Percentiles rank a stretch among this genome's conserved stretches.
phyloP scores from a whole-genome alignment of 2,113 vertebrate species.

The Gobiocypris rarus region DNA sequence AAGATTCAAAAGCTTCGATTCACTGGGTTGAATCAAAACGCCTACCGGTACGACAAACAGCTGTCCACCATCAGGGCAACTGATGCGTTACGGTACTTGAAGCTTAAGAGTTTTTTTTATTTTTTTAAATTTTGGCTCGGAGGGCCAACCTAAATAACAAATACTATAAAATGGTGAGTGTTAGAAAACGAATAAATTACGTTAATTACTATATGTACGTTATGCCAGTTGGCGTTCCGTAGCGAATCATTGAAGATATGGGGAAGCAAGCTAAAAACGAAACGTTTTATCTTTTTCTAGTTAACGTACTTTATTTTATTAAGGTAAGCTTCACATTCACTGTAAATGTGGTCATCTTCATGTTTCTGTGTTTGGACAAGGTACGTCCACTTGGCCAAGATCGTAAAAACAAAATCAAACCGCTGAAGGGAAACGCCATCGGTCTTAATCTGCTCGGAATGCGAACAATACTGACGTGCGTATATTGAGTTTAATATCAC shows the following conservation, averaged over 20 bases:
- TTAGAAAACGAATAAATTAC: not conserved
- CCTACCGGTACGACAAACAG: not conserved
- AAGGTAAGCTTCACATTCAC: not conserved
- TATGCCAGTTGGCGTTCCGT: not conserved
- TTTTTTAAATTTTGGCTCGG: not conserved
- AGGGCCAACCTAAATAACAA: not conserved
- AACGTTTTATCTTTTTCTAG: not conserved
- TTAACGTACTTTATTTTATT: not conserved
- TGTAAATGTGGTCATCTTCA: not conserved
- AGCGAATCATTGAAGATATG: not conserved
- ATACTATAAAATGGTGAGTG: conserved; percentile 17
- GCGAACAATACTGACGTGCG: not conserved
- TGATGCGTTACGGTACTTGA: not conserved
- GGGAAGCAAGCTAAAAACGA: not conserved
- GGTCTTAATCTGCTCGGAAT: not conserved
- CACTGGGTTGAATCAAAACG: not conserved
- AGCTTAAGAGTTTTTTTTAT: not conserved
- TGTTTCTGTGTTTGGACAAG: not conserved
- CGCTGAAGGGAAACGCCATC: not conserved
- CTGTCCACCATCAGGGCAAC: not conserved
- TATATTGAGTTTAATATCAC: not conserved
- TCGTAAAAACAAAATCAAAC: conserved; percentile 14
- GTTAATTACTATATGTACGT: not conserved
- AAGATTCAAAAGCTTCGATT: not conserved
- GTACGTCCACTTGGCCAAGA: conserved; percentile 13